Conservation (phyloP, 2,888 invertebrate genomes). For the Acrocyrtus sp. region DNA sequence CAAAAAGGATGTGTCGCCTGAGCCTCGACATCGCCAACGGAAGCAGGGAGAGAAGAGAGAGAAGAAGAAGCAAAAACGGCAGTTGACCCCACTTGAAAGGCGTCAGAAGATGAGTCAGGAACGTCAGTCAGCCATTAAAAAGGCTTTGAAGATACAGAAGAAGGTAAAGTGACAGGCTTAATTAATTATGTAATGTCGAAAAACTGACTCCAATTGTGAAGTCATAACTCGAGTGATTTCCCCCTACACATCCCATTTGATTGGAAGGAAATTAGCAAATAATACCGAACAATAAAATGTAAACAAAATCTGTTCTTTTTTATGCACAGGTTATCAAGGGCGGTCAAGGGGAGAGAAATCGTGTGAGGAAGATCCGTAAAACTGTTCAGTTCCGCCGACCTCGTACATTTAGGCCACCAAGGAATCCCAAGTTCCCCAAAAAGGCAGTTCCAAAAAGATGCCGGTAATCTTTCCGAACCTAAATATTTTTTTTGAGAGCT, state of each 20-base stretch:
- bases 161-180: constrained; percentile 72
- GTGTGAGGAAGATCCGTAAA: constrained; percentile 88
- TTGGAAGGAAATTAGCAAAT: constrained; percentile 46
- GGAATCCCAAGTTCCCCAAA: constrained; percentile 94
- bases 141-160: constrained; percentile 87
- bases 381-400: constrained; percentile 96
- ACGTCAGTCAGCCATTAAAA: constrained; percentile 71
- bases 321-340: constrained; percentile 84
- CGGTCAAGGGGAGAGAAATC: constrained; percentile 80
- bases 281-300: constrained; percentile 14
- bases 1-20: no score
- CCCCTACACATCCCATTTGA: constrained; percentile 61
- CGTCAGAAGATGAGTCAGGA: constrained; percentile 49
- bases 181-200: constrained; percentile 67
- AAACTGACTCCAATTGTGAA: constrained; percentile 70
- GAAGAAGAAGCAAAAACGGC: constrained; percentile 65
- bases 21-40: no score
- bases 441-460: constrained; percentile 93
- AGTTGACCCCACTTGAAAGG: constrained; percentile 50
- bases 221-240: not conserved
- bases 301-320: not conserved
- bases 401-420: constrained; percentile 88
- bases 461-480: no score
- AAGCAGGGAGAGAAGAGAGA: constrained; percentile 69
- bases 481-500: no score